These are phyloP conservation scores for Matsumyia berberina DNA, from an alignment of 2,888 invertebrate genomes.

Conservation along the genomic window DNA sequence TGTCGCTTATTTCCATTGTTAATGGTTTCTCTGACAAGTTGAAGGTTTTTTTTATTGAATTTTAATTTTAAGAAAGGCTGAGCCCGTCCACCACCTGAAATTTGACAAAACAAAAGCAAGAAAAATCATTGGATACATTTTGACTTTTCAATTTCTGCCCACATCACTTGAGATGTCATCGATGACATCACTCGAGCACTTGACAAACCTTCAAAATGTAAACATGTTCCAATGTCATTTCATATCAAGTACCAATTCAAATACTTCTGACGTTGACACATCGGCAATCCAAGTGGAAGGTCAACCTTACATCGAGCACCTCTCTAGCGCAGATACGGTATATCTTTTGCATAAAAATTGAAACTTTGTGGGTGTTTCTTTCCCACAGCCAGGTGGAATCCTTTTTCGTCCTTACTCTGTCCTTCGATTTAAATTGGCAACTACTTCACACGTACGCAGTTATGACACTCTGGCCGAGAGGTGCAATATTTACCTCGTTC, in stretches of 20 bases:
- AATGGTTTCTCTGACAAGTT: background rate
- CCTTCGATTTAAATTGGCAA: too few species aligned
- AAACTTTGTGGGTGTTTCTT: too few species aligned
- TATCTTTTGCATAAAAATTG: background rate
- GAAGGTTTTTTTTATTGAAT: too few species aligned
- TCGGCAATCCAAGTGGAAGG: background rate
- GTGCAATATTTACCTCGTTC: background rate
- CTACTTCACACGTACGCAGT: too few species aligned
- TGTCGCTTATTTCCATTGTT: background rate
- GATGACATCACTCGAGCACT: background rate
- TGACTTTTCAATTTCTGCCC: slow-evolving; percentile 7
- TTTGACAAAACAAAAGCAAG: too few species aligned
- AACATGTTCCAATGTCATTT: slow-evolving; percentile 15
- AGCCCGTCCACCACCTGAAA: too few species aligned
- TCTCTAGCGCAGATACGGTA: background rate
- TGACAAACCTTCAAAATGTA: background rate
- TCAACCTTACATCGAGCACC: background rate
- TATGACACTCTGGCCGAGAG: too few species aligned
- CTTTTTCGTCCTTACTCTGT: too few species aligned
- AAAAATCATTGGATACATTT: too few species aligned
- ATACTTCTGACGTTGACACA: slow-evolving; percentile 8
- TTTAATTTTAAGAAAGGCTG: too few species aligned
- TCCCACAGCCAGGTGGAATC: too few species aligned
- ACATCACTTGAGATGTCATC: slow-evolving; percentile 8
- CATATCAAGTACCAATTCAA: background rate